Evolutionary conservation across 1,140 invertebrate genomes (phyloP).

Genomic region (Caenorhabditis tropicalis): DNA sequence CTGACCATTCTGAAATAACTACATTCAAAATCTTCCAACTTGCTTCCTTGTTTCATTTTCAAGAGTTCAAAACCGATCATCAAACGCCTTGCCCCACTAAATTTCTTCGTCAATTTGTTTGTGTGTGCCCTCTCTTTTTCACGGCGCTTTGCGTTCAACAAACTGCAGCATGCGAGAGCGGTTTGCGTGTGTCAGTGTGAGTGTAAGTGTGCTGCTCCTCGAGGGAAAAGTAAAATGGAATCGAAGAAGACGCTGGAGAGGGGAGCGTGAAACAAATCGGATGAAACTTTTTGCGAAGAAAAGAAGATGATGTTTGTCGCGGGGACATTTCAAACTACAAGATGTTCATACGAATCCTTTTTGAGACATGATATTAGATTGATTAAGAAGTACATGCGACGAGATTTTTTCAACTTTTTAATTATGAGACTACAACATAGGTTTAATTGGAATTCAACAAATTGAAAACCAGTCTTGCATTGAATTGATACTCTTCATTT

Average conservation of each 20-base stretch:
- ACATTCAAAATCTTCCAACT: not conserved
- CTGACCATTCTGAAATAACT: not conserved
- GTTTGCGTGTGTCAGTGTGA: not conserved
- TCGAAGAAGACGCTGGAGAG: not conserved
- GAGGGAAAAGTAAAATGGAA: not conserved
- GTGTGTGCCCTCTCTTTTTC: constrained; percentile 13
- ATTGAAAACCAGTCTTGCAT: not conserved
- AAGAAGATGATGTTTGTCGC: not conserved
- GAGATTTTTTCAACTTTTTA: not conserved
- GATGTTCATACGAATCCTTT: not conserved
- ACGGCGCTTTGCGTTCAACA: not conserved
- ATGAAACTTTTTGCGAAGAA: not conserved
- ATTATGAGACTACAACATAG: not conserved
- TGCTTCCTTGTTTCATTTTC: not conserved
- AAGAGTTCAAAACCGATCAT: not conserved
- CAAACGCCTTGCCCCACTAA: not conserved
- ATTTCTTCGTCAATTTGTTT: not conserved
- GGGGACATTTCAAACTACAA: not conserved
- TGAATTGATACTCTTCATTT: not conserved
- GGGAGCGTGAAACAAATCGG: not conserved
- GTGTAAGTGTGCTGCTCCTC: not conserved
- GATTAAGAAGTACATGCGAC: not conserved
- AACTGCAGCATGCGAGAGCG: constrained; percentile 21
- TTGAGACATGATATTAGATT: not conserved
- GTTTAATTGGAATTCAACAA: not conserved